These are phyloP conservation scores for Ophraella communa DNA, from an alignment of 2,888 invertebrate species.

Conservation along the genomic window DNA sequence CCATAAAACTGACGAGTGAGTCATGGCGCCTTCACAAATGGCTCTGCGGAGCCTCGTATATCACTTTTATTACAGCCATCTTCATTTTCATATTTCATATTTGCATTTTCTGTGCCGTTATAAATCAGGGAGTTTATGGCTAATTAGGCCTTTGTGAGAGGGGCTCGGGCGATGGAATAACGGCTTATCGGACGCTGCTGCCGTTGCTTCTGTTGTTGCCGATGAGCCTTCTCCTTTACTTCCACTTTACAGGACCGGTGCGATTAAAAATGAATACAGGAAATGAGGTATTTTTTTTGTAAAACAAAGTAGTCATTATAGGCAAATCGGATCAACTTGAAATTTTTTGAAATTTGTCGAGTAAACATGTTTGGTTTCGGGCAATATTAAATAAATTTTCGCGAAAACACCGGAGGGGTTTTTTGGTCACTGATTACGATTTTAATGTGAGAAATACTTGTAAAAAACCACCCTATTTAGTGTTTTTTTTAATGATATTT, in stretches of 20 bases:
- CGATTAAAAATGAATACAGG: neutral
- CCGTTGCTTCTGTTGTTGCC: constrained; percentile 16
- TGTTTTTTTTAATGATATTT: no score
- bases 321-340: no score
- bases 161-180: constrained; percentile 58
- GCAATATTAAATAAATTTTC: no score
- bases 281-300: neutral
- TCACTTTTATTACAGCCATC: constrained; percentile 79
- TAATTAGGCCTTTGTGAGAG: constrained; percentile 66
- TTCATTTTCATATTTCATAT: constrained; percentile 68
- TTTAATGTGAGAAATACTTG: no score
- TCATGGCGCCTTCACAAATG: constrained; percentile 73
- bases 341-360: no score
- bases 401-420: no score
- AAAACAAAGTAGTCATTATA: no score
- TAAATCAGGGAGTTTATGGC: constrained; percentile 71
- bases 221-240: constrained; percentile 9
- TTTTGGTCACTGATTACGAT: no score
- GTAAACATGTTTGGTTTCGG: no score
- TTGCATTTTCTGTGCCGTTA: constrained; percentile 68
- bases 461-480: no score
- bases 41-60: constrained; percentile 79
- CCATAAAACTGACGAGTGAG: constrained; percentile 78
- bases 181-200: constrained; percentile 61
- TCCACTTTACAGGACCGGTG: neutral